These are phyloP conservation scores for Oryctolagus cuniculus DNA, from an alignment of 2,113 vertebrate genomes.

Conservation along the genomic window mOryCun1.1 NC_091436.1:86723001-86723500, in stretches of 20 bases:
- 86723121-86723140: conserved; percentile 85
- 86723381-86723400: conserved; percentile 74
- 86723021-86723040: conserved; percentile 73
- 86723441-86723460: conserved; percentile 75
- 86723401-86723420: conserved; percentile 82
- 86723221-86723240: conserved; percentile 72
- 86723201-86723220: conserved; percentile 81
- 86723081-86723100: conserved; percentile 75
- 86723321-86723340: conserved; percentile 65
- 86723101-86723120: conserved; percentile 81
- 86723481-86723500: conserved; percentile 74
- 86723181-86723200: conserved; percentile 76
- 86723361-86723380: conserved; percentile 70
- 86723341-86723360: conserved; percentile 70
- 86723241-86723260: conserved; percentile 55
- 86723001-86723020: conserved; percentile 85
- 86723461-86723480: conserved; percentile 82
- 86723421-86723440: conserved; percentile 86
- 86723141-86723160: conserved; percentile 63
- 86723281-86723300: conserved; percentile 25
- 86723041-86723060: not conserved
- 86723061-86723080: conserved; percentile 56
- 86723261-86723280: conserved; percentile 55
- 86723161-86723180: conserved; percentile 84
- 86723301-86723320: conserved; percentile 66